Percentiles rank a stretch among this genome's conserved stretches.
Conservation (phyloP, 1,140 invertebrate species). For the honey bee (Apis mellifera) region DNA sequence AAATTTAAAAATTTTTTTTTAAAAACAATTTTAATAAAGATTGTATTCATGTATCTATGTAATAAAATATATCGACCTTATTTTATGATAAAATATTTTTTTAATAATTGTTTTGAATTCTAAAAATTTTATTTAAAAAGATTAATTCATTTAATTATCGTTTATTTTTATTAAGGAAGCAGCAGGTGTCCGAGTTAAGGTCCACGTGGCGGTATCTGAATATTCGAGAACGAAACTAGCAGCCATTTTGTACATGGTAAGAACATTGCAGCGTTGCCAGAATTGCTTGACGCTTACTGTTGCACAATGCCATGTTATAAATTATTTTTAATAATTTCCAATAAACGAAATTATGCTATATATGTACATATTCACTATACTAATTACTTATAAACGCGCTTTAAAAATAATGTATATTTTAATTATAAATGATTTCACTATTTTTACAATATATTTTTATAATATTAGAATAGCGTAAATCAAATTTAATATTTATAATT, state of each 20-base stretch:
- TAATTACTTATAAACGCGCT: background rate
- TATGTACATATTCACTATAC: background rate
- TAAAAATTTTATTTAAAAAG: background rate
- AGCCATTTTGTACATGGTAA: conserved; percentile 78
- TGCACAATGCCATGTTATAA: conserved; percentile 59
- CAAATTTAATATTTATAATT: background rate
- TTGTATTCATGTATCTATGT: no score
- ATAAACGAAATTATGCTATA: background rate
- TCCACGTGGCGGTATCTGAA: conserved; percentile 79
- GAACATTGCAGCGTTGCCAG: conserved; percentile 64
- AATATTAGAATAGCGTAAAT: background rate
- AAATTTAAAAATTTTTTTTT: background rate
- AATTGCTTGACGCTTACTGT: conserved; percentile 61
- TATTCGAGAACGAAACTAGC: conserved; percentile 74
- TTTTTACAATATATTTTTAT: background rate
- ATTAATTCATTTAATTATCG: background rate
- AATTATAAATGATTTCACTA: background rate
- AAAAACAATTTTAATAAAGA: background rate
- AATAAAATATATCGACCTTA: background rate
- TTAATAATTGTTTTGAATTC: background rate
- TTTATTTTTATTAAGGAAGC: background rate
- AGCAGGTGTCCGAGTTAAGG: conserved; percentile 54
- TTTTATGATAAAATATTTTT: background rate
- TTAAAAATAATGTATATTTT: background rate
- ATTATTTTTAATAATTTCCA: conserved; percentile 4